Conservation (phyloP, 2,113 vertebrate genomes). For the Erythrocercus mccallii region DNA sequence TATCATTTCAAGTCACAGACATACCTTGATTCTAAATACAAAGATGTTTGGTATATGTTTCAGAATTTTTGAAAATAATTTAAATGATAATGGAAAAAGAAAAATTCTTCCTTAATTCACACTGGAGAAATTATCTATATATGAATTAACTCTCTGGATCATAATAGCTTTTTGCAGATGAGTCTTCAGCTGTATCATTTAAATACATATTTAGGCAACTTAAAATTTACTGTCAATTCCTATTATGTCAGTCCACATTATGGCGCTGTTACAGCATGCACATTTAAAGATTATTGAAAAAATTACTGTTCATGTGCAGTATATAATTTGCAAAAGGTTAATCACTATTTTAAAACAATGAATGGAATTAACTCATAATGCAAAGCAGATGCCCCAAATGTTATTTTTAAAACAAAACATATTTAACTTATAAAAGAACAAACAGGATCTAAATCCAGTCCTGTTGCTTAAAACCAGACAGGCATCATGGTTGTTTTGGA, state of each 20-base stretch:
- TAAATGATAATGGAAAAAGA: not conserved
- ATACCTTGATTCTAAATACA: not conserved
- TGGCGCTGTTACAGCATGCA: conserved; percentile 44
- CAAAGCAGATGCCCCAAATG: conserved; percentile 38
- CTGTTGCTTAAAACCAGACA: conserved; percentile 11
- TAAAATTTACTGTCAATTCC: conserved; percentile 63
- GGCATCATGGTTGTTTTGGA: not conserved
- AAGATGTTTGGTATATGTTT: not conserved
- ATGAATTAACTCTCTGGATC: conserved; percentile 29
- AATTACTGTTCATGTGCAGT: conserved; percentile 34
- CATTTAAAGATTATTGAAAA: conserved; percentile 59
- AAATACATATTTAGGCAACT: conserved; percentile 49
- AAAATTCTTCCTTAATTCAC: not conserved
- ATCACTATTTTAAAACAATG: conserved; percentile 55
- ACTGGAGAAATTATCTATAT: conserved; percentile 30
- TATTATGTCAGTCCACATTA: conserved; percentile 56
- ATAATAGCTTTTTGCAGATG: conserved; percentile 52
- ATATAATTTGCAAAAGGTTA: conserved; percentile 60
- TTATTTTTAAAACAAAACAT: conserved; percentile 55
- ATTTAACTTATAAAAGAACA: conserved; percentile 50
- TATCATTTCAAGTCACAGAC: not conserved
- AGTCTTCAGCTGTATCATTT: conserved; percentile 27
- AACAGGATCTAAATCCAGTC: not conserved
- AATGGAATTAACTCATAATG: conserved; percentile 53
- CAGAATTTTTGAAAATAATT: conserved; percentile 21